Evolutionary conservation across 1,140 invertebrate genomes (phyloP), one percentile per base, ranked within the genome.

Genomic region (Diorhabda carinulata): DNA sequence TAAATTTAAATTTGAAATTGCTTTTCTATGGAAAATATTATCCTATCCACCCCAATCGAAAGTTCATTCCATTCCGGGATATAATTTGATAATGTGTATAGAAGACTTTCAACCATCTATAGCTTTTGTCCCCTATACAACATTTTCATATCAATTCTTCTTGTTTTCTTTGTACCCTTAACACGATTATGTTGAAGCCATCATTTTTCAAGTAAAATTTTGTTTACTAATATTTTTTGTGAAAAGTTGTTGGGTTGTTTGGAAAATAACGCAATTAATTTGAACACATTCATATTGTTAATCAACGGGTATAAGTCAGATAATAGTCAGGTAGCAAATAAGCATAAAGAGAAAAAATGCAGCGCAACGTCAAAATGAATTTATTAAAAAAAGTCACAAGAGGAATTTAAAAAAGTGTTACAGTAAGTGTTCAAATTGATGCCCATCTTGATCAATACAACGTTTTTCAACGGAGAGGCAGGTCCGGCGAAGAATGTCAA

Each of bases 141-240:
- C 59, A 61, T 40, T 61, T 61, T 61, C 42, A 61, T 61, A 61
- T 61, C 59, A 41, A 8, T 61, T 43, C 25, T 61, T 61, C 8
- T 43, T 41, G 59, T 61, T 61, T 41, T 61, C 59, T 43, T 43
- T 41, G 59, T 43, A 3, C 52, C 62, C n/a, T 42, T 71, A 71
- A 71, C 70, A 45, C 68, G 62, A 71, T 71, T 71, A 71, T 61
- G 57, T 44, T 60, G 68, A 66, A 71, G 64, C 66, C 57, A 42
- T 47, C 64, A 64, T 65, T 71, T 64, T 44, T 56, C 45, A 57
- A 59, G 63, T 57, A 56, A 64, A 64, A 52, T 71, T 71, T 71
- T 71, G 61, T 71, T 68, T 68, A 71, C 62, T 52, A n/a, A 25
- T n/a, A 52, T 8, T 52, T 8, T 52, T n/a, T 52, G 6, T 52